These are phyloP conservation scores for Chloroceryle inda DNA, from an alignment of 2,797 vertebrate genomes.

Conservation along the genomic window DNA sequence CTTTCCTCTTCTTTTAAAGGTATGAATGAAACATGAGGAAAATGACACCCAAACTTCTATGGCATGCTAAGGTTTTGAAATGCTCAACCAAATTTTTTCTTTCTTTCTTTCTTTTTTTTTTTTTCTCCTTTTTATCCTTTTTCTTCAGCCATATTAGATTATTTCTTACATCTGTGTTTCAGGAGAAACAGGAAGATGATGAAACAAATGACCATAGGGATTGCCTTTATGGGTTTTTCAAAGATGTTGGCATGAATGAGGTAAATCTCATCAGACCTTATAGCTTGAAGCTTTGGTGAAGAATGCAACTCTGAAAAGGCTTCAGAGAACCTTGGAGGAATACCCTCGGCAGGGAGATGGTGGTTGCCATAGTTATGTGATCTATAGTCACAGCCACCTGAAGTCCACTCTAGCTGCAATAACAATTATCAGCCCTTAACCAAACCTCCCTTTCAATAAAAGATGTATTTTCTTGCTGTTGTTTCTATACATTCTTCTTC, in stretches of 20 bases:
- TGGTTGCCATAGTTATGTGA: fast-evolving
- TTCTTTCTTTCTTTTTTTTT: neutral
- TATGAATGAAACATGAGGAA: constrained; percentile 49
- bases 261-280: constrained; percentile 3
- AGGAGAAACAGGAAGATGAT: constrained; percentile 2
- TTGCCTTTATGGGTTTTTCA: neutral
- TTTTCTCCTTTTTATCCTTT: neutral
- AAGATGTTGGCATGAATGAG: neutral
- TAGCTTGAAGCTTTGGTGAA: neutral
- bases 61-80: constrained; percentile 2
- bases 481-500: neutral
- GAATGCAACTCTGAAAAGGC: neutral
- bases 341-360: neutral
- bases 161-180: constrained; percentile 14
- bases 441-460: neutral
- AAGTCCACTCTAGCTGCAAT: neutral
- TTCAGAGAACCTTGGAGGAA: neutral
- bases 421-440: neutral
- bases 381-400: neutral
- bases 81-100: neutral
- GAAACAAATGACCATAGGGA: neutral
- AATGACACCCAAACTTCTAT: constrained; percentile 13
- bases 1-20: constrained; percentile 47
- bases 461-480: neutral
- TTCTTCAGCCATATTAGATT: neutral